Percentiles rank a stretch among this genome's conserved stretches.
Conservation (phyloP, 2,113 vertebrate genomes). For the Nothoprocta perdicaria region DNA sequence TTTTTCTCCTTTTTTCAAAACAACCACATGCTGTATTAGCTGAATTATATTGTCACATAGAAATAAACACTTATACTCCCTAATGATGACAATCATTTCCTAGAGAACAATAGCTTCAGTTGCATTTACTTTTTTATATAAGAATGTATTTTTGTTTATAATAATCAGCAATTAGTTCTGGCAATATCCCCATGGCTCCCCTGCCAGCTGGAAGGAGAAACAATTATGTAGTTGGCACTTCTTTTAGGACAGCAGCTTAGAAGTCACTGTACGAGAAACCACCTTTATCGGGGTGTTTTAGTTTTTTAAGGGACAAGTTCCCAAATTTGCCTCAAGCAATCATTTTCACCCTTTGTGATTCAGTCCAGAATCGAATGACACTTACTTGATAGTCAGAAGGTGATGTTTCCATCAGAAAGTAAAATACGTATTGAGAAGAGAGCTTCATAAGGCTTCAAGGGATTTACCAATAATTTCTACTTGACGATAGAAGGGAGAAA, state of each 20-base stretch:
- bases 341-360: background rate
- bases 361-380: background rate
- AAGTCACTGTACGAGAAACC: background rate
- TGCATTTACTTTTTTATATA: background rate
- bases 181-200: slow-evolving; percentile 16
- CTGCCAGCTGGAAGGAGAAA: slow-evolving; percentile 40
- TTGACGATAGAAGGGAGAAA: background rate
- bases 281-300: background rate
- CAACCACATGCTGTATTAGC: slow-evolving; percentile 49
- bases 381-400: background rate
- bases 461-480: background rate
- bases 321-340: background rate
- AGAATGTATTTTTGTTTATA: slow-evolving; percentile 46
- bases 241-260: slow-evolving; percentile 34
- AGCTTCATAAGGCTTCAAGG: background rate
- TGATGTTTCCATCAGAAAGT: background rate
- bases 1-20: slow-evolving; percentile 51
- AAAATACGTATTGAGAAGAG: background rate
- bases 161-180: slow-evolving; percentile 64
- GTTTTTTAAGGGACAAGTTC: background rate
- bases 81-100: slow-evolving; percentile 41
- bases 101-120: slow-evolving; percentile 53
- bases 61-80: slow-evolving; percentile 34
- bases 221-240: slow-evolving; percentile 45
- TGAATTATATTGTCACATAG: slow-evolving; percentile 43